Evolutionary conservation across 1,140 invertebrate genomes (phyloP), one percentile per base, ranked within the genome.

Genomic region (Calephelis nemesis): DNA sequence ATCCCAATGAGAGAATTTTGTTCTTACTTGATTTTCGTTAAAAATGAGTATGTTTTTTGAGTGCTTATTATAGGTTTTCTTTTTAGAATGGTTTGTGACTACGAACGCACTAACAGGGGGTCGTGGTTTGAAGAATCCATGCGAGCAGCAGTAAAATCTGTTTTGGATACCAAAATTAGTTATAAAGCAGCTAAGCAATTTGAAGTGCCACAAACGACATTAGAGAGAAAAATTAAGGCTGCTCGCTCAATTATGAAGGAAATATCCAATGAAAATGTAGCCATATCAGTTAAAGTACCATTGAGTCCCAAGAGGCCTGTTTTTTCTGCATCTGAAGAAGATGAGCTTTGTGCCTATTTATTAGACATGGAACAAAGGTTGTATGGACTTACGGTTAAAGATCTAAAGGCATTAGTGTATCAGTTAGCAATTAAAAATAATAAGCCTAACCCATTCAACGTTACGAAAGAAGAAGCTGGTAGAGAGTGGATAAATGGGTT

Each of bases 401-500:
- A 69, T 54, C 42, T 69, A 47, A 54, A 47, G 39, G 47, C 11
- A 47, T 19, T 49, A 63, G 69, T 30, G 13, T 70, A 52, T n/a
- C n/a, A 66, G n/a, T 40, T 66, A n/a, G 49, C 62, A 49, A 65
- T 69, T 11, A 69, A 47, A 64, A 69, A 69, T 47, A 69, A 69
- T 47, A 69, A 63, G 48, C 48, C 48, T n/a, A 48, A 69, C 15
- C 50, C 48, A 45, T 69, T 69, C 64, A 50, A 62, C 30, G 15
- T 5, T 19, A 13, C n/a, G 7, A 69, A 69, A 64, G 39, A 73
- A 60, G 50, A 69, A 64, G 71, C 67, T 39, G 71, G 71, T 67
- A 73, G 42, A 45, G 63, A 68, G 19, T 73, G 71, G 68, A 62
- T 69, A 42, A 62, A 64, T 54, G 74, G 71, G 45, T 82, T 82